These are phyloP conservation scores for Nasonovia ribisnigri DNA, from an alignment of 2,888 invertebrate species.

Conservation along the genomic window DNA sequence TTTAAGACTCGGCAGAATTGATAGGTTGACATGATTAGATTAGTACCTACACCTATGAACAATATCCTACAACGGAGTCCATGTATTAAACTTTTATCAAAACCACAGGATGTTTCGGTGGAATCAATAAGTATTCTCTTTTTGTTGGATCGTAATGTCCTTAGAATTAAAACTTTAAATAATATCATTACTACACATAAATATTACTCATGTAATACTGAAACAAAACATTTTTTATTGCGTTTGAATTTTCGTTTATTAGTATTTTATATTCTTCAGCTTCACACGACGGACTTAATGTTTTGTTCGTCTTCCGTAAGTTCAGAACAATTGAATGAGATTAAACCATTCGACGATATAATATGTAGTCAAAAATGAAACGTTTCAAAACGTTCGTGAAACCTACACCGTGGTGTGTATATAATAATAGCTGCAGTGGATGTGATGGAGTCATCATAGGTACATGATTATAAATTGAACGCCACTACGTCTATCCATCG, in stretches of 20 bases:
- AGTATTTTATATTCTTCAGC: not conserved
- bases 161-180: not conserved
- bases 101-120: not conserved
- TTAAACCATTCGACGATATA: too few relatives aligned
- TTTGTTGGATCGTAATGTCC: not conserved
- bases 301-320: not conserved
- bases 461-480: not conserved
- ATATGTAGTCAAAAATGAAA: too few relatives aligned
- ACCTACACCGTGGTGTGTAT: not conserved
- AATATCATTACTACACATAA: not conserved
- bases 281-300: not conserved
- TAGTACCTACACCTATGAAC: not conserved
- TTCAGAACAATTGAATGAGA: not conserved
- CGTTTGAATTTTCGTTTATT: not conserved
- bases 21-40: not conserved
- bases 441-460: not conserved
- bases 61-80: not conserved
- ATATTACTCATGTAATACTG: not conserved
- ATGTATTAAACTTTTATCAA: not conserved
- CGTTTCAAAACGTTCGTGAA: not conserved
- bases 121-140: not conserved
- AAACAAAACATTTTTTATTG: not conserved
- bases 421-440: not conserved
- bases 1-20: not conserved
- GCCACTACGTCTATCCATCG: not conserved